phyloP scores from a whole-genome alignment of 2,797 vertebrate genomes.

The Lepilemur septentrionalis region DNA sequence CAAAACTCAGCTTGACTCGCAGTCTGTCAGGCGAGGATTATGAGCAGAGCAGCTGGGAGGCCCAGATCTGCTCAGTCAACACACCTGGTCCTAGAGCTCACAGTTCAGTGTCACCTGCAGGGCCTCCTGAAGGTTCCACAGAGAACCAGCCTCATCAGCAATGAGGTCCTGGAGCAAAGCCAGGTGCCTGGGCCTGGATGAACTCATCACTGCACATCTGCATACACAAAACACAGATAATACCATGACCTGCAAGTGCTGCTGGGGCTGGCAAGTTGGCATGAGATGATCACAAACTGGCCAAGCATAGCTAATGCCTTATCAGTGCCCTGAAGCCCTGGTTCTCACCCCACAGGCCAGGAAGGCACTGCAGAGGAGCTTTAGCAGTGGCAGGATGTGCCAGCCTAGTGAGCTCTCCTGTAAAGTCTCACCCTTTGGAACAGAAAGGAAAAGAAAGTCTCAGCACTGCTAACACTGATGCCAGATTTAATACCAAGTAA shows the following conservation, averaged over 20 bases:
- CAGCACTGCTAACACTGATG: not conserved
- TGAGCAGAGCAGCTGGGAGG: not conserved
- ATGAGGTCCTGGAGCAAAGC: not conserved
- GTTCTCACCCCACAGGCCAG: not conserved
- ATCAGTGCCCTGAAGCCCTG: not conserved
- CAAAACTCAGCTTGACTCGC: not conserved
- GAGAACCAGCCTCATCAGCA: too few species aligned
- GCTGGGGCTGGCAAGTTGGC: not conserved
- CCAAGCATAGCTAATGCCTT: not conserved
- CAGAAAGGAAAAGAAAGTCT: not conserved
- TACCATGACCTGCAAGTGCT: not conserved
- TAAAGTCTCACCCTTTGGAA: not conserved
- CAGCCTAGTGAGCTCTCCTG: not conserved
- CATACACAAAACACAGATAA: not conserved
- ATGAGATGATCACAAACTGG: not conserved
- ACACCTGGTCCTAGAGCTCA: not conserved
- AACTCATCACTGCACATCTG: not conserved
- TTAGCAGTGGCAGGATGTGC: not conserved
- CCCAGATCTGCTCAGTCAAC: not conserved
- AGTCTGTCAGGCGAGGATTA: not conserved
- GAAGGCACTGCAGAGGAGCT: not conserved
- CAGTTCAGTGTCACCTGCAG: not conserved
- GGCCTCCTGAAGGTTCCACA: not conserved
- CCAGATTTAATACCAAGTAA: not conserved
- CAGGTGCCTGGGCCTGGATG: not conserved